Base-by-base conservation (phyloP, 2,888 invertebrate genomes). In the Nebria salina region DNA sequence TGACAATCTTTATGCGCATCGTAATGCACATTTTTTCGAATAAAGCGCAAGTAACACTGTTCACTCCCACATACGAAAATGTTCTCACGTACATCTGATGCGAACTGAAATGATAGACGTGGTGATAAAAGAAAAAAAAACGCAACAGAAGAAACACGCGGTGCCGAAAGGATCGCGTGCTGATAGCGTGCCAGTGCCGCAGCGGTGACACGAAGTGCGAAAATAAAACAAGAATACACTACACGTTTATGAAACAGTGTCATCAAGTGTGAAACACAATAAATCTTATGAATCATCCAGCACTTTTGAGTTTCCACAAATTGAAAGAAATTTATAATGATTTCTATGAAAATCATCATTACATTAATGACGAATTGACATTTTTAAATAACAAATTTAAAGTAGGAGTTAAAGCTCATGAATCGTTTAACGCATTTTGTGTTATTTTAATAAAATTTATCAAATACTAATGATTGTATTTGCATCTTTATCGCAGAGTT, bases 51-150 rank as follows among this genome's bases (percentile, higher is more conserved):
- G 70, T 70, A 70, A 76, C 76, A 76, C 43, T 43, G 34, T 34
- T 43, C 65, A 72, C 77, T 77, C 77, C 77, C 77, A 77, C 72
- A 72, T 68, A 72, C 72, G 72, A 77, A 77, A 77, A 77, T 77
- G 70, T 72, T 77, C 77, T 77, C 77, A 77, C 77, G 77, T 77
- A 70, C 77, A 77, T 77, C 77, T 72, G 77, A 77, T 77, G 77
- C 13, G 72, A 72, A 65, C 72, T 41, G 72, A 64, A 72, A 77
- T 72, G 72, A 77, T 25, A 68, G n/a, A 26, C 68, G 68, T 26
- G 68, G 20, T 25, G 26, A 68, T 26, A 68, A 20, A 68, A 68
- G 68, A 68, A 25, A 26, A 68, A 9, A 25, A 68, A 68, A 68
- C 2, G 13, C 13, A 68, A 26, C 26, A 68, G 20, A 68, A 26